These are phyloP conservation scores for Eremobia ochroleuca DNA, from an alignment of 2,888 invertebrate genomes.

Conservation along the genomic window DNA sequence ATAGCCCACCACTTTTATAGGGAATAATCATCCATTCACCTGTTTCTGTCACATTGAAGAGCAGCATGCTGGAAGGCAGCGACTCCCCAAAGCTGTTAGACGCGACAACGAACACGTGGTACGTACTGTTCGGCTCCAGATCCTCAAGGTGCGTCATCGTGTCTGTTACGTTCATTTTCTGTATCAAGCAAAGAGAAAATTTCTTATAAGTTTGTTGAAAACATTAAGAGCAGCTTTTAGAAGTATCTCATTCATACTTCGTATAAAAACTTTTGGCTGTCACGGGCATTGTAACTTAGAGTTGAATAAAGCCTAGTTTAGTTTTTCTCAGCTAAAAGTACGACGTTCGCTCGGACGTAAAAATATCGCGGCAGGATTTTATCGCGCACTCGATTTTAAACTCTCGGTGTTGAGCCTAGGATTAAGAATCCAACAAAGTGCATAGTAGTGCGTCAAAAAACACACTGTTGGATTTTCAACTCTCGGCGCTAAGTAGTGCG, in stretches of 20 bases:
- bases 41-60: slow-evolving; percentile 93
- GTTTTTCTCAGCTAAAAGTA: neutral
- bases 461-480: no score
- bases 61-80: slow-evolving; percentile 95
- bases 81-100: slow-evolving; percentile 95
- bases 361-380: no score
- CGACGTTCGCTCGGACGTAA: no score
- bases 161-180: slow-evolving; percentile 94
- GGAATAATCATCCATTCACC: slow-evolving; percentile 78
- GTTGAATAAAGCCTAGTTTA: neutral
- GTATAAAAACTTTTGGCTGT: neutral
- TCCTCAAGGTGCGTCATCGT: slow-evolving; percentile 91
- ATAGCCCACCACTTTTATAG: no score
- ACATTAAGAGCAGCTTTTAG: no score
- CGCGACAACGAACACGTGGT: slow-evolving; percentile 95
- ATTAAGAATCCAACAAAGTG: no score
- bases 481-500: no score
- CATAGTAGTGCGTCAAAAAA: no score
- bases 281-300: neutral
- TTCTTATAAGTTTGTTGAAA: neutral
- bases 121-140: slow-evolving; percentile 93
- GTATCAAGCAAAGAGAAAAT: slow-evolving; percentile 38
- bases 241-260: neutral
- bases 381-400: no score
- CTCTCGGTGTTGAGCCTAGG: no score